Evolutionary conservation across 1,140 invertebrate species (phyloP).

Genomic region (Pogonognathellus flavescens): DNA sequence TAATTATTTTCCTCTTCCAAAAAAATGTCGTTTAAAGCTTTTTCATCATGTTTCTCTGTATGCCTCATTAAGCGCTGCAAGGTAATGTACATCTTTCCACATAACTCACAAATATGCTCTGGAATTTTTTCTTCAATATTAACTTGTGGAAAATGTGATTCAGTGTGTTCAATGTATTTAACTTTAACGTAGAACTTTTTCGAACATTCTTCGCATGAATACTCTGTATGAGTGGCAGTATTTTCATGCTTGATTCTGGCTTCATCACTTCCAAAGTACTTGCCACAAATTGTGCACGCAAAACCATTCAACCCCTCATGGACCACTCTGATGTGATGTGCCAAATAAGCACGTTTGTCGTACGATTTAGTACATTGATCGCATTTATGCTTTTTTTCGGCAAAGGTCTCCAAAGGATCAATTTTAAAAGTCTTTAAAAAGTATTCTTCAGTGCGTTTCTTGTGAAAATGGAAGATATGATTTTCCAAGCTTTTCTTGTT

Average conservation of each 20-base stretch:
- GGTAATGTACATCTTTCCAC: neutral
- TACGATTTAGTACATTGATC: neutral
- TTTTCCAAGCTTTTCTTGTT: conserved; percentile 4
- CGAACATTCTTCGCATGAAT: neutral
- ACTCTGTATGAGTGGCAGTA: neutral
- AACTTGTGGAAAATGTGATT: neutral
- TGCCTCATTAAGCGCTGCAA: neutral
- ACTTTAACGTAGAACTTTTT: neutral
- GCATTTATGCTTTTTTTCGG: neutral
- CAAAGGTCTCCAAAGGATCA: no score
- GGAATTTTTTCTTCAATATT: neutral
- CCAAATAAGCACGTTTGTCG: neutral
- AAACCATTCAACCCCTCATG: neutral
- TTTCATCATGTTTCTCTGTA: neutral
- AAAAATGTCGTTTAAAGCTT: neutral
- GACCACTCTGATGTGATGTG: neutral
- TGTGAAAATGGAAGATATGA: conserved; percentile 29
- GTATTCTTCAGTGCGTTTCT: neutral
- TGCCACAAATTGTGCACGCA: neutral
- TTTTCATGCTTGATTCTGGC: neutral
- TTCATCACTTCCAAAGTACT: neutral
- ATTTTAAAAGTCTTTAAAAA: neutral
- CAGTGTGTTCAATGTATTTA: neutral
- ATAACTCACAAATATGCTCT: neutral
- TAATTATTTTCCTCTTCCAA: neutral